These are phyloP conservation scores for Campaea margaritaria DNA, from an alignment of 2,888 invertebrate genomes.

Conservation along the genomic window DNA sequence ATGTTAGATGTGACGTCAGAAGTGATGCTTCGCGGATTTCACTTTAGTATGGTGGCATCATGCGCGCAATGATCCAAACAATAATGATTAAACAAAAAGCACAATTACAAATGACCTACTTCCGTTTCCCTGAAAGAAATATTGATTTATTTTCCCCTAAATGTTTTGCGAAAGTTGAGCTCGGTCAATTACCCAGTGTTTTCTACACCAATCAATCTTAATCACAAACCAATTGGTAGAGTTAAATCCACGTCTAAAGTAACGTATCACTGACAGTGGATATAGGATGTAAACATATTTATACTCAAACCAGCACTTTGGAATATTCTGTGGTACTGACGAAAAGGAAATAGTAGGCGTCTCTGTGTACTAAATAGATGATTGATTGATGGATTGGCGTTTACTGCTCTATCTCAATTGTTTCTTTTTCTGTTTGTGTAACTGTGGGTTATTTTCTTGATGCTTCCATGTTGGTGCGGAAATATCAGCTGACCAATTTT, in stretches of 20 bases:
- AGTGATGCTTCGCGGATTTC: no score
- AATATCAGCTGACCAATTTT: no score
- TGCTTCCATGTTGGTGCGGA: no score
- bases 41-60: no score
- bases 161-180: constrained; percentile 10
- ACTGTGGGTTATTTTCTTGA: neutral
- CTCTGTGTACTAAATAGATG: constrained; percentile 14
- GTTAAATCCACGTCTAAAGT: constrained; percentile 18
- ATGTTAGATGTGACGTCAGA: no score
- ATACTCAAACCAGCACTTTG: no score
- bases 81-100: no score
- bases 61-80: no score
- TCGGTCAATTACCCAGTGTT: constrained; percentile 3
- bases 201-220: constrained; percentile 14
- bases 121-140: neutral
- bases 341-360: neutral
- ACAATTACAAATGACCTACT: no score
- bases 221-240: constrained; percentile 20
- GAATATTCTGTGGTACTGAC: neutral
- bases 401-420: neutral
- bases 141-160: constrained; percentile 14
- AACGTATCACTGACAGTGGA: constrained; percentile 5
- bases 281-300: constrained; percentile 4
- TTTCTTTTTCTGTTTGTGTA: neutral
- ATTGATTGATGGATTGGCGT: constrained; percentile 15